Conservation (phyloP, 92 coral and sea anemone species). For the Porites divaricata region DNA sequence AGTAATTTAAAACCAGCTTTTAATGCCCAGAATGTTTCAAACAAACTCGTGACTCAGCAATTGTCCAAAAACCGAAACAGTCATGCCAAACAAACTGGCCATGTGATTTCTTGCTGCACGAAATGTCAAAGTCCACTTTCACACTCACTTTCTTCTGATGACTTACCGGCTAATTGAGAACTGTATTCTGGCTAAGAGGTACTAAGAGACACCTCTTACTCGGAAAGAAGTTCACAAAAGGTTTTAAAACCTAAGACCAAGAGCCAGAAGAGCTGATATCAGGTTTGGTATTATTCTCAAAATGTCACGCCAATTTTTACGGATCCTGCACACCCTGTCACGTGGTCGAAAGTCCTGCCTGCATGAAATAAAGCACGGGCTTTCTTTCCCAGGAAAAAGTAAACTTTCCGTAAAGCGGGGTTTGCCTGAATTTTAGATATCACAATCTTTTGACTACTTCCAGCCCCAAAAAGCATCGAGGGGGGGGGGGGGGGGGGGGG, state of each 20-base stretch:
- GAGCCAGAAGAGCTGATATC: no score
- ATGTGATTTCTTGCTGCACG: neutral
- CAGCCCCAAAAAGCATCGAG: no score
- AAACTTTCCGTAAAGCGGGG: no score
- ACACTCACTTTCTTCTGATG: neutral
- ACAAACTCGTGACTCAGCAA: conserved; percentile 25
- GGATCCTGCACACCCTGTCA: no score
- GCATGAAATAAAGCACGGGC: no score
- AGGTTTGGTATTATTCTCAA: neutral
- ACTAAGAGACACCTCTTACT: neutral
- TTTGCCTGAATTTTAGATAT: no score
- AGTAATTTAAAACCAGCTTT: neutral
- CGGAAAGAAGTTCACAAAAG: neutral
- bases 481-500: no score
- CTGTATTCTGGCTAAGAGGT: neutral
- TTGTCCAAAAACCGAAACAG: neutral
- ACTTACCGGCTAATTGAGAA: neutral
- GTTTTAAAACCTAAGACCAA: neutral
- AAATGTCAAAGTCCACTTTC: neutral
- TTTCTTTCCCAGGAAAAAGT: no score
- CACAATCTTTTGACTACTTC: no score
- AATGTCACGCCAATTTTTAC: neutral
- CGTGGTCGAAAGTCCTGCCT: no score
- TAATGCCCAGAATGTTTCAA: no score
- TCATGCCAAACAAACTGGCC: neutral